Conservation (phyloP, 2,888 invertebrate genomes). For the Rhamnusium bicolor region DNA sequence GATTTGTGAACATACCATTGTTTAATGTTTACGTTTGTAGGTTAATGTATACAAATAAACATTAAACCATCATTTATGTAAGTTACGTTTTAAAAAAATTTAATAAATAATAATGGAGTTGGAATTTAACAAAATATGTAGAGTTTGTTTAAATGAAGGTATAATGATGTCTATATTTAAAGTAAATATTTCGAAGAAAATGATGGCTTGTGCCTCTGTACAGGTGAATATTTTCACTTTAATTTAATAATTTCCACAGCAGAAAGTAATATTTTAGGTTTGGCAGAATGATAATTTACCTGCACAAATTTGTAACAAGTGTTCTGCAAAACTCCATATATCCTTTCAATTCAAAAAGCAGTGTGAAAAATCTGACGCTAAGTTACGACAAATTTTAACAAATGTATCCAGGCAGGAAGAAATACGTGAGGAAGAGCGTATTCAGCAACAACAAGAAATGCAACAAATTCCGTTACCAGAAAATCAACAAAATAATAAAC, state of each 20-base stretch:
- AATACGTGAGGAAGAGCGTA: constrained; percentile 19
- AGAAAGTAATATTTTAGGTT: constrained; percentile 61
- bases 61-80: neutral
- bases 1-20: no score
- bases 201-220: constrained; percentile 71
- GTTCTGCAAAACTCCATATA: constrained; percentile 70
- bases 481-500: constrained; percentile 43
- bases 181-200: constrained; percentile 71
- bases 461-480: constrained; percentile 39
- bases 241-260: neutral
- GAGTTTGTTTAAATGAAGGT: constrained; percentile 69
- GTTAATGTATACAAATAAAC: constrained; percentile 14
- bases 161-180: constrained; percentile 71
- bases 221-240: constrained; percentile 63
- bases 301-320: constrained; percentile 70
- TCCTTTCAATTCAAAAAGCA: constrained; percentile 71
- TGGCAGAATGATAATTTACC: constrained; percentile 72
- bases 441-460: constrained; percentile 40
- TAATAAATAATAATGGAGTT: constrained; percentile 35
- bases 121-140: constrained; percentile 69
- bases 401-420: constrained; percentile 43
- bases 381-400: constrained; percentile 66
- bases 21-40: constrained; percentile 3
- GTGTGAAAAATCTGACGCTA: constrained; percentile 71
- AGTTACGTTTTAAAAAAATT: neutral